Percentiles rank a stretch among this genome's conserved stretches.
These are phyloP conservation scores for Cromileptes altivelis DNA, from an alignment of 2,113 vertebrate genomes.

Conservation along the genomic window DNA sequence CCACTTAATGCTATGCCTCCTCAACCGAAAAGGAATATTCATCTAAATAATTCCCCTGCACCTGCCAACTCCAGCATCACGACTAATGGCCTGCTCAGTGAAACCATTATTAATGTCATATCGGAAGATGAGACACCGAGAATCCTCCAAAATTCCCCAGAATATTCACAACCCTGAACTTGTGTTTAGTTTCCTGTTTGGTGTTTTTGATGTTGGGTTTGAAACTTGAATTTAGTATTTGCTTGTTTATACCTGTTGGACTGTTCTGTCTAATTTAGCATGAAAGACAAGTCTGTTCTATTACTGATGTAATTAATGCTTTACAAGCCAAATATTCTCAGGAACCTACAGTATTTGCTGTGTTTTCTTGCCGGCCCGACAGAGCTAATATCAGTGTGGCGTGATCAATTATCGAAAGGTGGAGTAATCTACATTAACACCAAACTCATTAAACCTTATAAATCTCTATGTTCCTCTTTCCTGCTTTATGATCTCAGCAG, in stretches of 20 bases:
- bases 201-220: not conserved
- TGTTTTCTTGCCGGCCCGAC: not conserved
- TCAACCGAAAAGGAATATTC: constrained; percentile 7
- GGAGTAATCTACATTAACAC: not conserved
- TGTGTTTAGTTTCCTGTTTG: not conserved
- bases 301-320: constrained; percentile 15
- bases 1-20: not conserved
- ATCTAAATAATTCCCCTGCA: constrained; percentile 13
- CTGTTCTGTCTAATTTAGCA: not conserved
- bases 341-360: not conserved
- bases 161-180: not conserved
- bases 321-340: constrained; percentile 12
- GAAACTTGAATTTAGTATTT: not conserved
- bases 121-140: not conserved
- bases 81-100: constrained; percentile 12
- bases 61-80: not conserved
- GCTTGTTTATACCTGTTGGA: constrained; percentile 4
- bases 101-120: not conserved
- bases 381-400: not conserved
- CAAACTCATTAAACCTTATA: not conserved
- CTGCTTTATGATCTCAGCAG: not conserved
- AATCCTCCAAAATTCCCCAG: not conserved
- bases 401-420: not conserved
- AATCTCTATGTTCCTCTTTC: not conserved
- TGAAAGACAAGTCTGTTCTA: not conserved